Conservation (phyloP, 2,113 vertebrate genomes). For the Leptosomus discolor region DNA sequence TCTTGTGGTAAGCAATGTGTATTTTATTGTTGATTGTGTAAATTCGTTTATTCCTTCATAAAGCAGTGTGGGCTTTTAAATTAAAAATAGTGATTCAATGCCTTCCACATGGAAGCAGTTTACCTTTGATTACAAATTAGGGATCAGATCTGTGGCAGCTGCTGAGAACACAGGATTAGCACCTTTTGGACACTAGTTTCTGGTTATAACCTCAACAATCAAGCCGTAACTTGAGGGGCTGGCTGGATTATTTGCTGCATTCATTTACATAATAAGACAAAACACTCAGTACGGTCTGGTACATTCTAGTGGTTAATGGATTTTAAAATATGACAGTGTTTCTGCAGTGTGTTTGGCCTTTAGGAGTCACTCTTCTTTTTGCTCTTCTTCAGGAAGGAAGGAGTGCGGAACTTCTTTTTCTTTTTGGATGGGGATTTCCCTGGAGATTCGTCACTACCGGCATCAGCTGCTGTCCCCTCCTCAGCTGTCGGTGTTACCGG, state of each 20-base stretch:
- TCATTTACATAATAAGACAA: constrained; percentile 70
- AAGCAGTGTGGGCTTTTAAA: constrained; percentile 20
- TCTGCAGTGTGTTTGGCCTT: constrained; percentile 64
- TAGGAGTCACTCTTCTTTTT: constrained; percentile 95
- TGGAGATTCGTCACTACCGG: constrained; percentile 91
- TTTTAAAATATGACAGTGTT: constrained; percentile 65
- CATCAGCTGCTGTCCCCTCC: constrained; percentile 79
- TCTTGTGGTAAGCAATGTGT: neutral
- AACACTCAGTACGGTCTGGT: constrained; percentile 77
- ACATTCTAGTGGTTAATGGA: constrained; percentile 86
- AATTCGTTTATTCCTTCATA: neutral
- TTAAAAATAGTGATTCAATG: neutral
- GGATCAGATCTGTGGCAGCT: constrained; percentile 38
- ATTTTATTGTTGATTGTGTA: neutral
- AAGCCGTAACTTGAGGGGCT: constrained; percentile 41
- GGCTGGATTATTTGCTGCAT: constrained; percentile 67
- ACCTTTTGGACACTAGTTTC: constrained; percentile 60
- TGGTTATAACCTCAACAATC: constrained; percentile 56
- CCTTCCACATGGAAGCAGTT: neutral
- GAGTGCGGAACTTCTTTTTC: constrained; percentile 99
- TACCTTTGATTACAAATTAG: neutral
- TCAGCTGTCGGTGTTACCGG: constrained; percentile 66
- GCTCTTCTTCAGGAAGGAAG: constrained; percentile 98
- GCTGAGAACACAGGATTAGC: constrained; percentile 64
- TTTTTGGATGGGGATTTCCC: constrained; percentile 99